Evolutionary conservation across 2,888 invertebrate species (phyloP), one percentile per base, ranked within the genome.

Genomic region (Catocala sponsa): DNA sequence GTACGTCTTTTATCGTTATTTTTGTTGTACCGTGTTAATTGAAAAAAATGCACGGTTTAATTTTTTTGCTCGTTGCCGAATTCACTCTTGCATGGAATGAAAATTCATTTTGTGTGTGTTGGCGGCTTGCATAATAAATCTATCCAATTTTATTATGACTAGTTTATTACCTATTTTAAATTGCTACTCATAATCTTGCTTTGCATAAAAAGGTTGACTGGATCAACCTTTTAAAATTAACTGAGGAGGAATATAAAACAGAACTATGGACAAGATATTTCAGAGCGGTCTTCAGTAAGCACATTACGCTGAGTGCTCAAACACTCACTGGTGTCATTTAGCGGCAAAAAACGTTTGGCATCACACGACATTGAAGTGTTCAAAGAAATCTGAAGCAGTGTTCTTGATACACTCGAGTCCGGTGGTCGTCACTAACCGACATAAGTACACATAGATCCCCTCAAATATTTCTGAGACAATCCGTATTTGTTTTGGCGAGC

Each of bases 21-120:
- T 84, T 80, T 80, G 76, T 78, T 70, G 76, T 82, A 67, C 76
- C 70, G 72, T 82, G 84, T 83, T 85, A 84, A 86, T 85, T 74
- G 63, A 62, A 76, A 72, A 58, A 75, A 59, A 58, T 59, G 65
- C 50, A 65, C 13, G 12, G 44, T 15, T 7, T 53, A 57, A 59
- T 44, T 52, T 59, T 74, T 70, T 60, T 51, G 55, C 6, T 58
- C 32, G 56, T 57, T 56, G 51, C n/a, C 32, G 7, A 74, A 62
- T 60, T 64, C 57, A 54, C 59, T 71, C 15, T 46, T 44, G 49
- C n/a, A 32, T 15, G 41, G 38, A 44, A 47, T 32, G 44, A 43
- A 48, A 48, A 43, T 50, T 54, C 41, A 61, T 60, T 58, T 56
- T 56, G 35, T 6, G 35, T 38, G 35, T 9, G 9, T 9, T 7